Base-by-base conservation (phyloP, 2,888 invertebrate species). In the Cataglyphis rosenhaueri region DNA sequence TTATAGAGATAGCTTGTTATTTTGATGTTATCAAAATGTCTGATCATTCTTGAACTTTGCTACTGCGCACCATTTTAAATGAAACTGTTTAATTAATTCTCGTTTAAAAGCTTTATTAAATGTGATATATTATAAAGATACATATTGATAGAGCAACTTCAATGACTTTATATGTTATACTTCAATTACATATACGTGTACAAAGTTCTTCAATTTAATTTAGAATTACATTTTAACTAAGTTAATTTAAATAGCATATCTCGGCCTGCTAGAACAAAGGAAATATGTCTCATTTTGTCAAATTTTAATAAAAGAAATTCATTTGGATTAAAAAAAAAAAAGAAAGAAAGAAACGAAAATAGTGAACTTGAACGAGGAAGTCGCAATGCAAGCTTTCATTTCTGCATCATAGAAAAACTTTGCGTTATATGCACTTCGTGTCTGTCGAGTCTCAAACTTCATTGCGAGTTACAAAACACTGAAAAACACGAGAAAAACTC, bases 321-420 rank as follows among this genome's bases (percentile, higher is more conserved):
- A 55, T 55, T 3, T 12, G 1, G 1, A 10, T 48, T 55, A 18
- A 1, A 55, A 15, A 29, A 52, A 48, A 48, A 68, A 21, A 48
- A 21, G 0, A 1, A 9, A 15, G 5, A 70, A 52, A 32, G 5
- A 18, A 6, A 12, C 3, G 0, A 48, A 6, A 68, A 52, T 35
- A 71, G 29, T n/a, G 0, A 48, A 32, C n/a, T 70, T 70, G 10
- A n/a, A 12, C 18, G 12, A 21, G 29, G 5, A 10, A 35, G n/a
- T 21, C 21, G 21, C 21, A 61, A 76, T 55, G 71, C 75, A 75
- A 81, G 57, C 44, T 71, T 73, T 75, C 62, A 64, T 84, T 84
- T 65, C 9, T 61, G 35, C 66, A 52, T 32, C 64, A 61, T 48
- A 68, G n/a, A 57, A 85, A 35, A 85, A 62, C 76, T 66, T 65